Base-by-base conservation (phyloP, 1,140 invertebrate genomes). In the Zaprionus nigranus region DNA sequence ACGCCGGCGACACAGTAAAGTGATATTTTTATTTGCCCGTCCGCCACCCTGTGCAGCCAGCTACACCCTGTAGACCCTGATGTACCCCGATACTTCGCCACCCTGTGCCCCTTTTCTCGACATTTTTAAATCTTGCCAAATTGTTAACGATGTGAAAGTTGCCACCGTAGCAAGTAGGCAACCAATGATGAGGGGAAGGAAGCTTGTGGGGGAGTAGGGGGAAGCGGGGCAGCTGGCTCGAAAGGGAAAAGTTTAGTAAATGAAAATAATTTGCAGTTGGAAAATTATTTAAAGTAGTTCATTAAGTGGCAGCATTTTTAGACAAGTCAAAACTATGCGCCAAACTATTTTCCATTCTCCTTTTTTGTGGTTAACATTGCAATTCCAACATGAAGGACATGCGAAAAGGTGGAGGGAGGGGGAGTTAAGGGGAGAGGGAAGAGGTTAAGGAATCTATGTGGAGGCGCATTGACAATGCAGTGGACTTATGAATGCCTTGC, bases 281-380 rank as follows among this genome's bases (percentile, higher is more conserved):
- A 81, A 81, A 88, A 88, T 88, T 88, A 88, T 88, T 88, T 88
- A 88, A 88, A 90, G 84, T 81, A 88, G 85, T 90, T 88, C 84
- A 88, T 88, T 88, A 88, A 88, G 78, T 90, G 84, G 73, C 70
- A 63, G 75, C 51, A 77, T 73, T 76, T 76, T 76, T 76, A 66
- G 69, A 71, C 74, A 76, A 76, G 28, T 65, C 67, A 73, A 73
- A 77, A 77, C 75, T 59, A 77, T 77, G 73, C 62, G 58, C 40
- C 20, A 13, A 77, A 77, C 70, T 73, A 77, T 73, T 77, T 73
- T 46, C 40, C 53, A 46, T 58, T 67, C 56, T 26, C 12, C 28
- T 54, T 49, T 20, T 61, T 20, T 76, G 61, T 30, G 66, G 53
- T 68, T 68, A 43, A 67, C 63, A 60, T 53, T 74, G 65, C 34